A percentile compares a stretch with the other conserved stretches of the same genome.
phyloP scores from a whole-genome alignment of 2,888 invertebrate species.

The Punctoribates punctum region DNA sequence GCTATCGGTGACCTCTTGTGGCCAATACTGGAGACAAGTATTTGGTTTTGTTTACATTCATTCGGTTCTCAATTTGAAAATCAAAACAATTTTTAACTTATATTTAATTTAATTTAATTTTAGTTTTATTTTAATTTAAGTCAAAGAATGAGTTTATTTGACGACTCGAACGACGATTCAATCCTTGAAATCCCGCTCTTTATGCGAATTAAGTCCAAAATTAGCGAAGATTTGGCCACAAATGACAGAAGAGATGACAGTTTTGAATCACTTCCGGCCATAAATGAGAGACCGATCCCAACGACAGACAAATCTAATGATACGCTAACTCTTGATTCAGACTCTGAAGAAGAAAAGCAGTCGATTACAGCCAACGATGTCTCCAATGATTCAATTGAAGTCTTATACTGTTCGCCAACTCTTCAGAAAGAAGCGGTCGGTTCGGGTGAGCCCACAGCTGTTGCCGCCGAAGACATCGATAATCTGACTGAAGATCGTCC shows the following conservation, averaged over 20 bases:
- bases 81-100: no score
- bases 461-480: no score
- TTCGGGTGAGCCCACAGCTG: no score
- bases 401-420: conserved; percentile 6
- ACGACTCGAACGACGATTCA: conserved; percentile 10
- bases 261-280: no score
- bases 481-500: not conserved
- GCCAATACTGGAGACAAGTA: no score
- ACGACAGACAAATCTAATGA: not conserved
- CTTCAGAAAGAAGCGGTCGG: not conserved
- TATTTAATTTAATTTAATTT: not conserved
- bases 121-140: not conserved
- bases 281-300: not conserved
- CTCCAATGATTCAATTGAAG: conserved; percentile 16
- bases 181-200: not conserved
- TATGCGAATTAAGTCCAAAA: not conserved
- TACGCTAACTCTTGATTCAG: not conserved
- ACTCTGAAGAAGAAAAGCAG: not conserved
- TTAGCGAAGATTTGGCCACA: not conserved
- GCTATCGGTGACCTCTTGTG: no score
- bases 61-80: no score
- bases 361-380: not conserved
- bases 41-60: no score
- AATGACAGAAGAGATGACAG: no score
- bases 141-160: conserved; percentile 4